Evolutionary conservation across 2,888 invertebrate species (phyloP).

Genomic region (Cylloceria caligata): DNA sequence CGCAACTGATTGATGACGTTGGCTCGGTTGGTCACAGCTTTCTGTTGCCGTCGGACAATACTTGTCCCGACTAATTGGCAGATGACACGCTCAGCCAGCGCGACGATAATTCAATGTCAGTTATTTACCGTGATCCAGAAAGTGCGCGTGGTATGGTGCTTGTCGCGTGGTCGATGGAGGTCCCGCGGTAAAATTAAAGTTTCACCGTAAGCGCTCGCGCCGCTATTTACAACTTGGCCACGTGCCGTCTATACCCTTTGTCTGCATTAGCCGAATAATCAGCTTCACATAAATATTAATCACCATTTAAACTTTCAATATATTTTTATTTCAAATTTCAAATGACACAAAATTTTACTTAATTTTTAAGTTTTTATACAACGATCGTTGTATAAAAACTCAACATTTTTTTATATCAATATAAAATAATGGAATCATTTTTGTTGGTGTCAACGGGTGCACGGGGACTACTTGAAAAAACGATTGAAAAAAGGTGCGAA

Average conservation of each 20-base stretch:
- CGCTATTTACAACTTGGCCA: conserved; percentile 1
- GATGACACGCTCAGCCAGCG: conserved; percentile 78
- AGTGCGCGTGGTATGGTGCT: conserved; percentile 13
- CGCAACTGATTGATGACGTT: conserved; percentile 22
- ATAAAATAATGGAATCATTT: no score
- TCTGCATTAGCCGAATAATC: conserved; percentile 59
- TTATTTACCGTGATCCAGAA: conserved; percentile 70
- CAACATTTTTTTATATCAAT: no score
- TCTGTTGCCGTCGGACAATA: conserved; percentile 70
- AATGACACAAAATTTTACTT: background rate
- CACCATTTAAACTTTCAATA: conserved; percentile 65
- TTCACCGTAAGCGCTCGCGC: conserved; percentile 72
- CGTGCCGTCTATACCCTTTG: conserved; percentile 42
- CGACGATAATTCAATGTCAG: conserved; percentile 79
- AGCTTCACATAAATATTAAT: conserved; percentile 67
- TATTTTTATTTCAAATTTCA: conserved; percentile 2
- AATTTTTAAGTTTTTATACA: background rate
- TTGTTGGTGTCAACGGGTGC: background rate
- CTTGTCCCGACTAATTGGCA: conserved; percentile 78
- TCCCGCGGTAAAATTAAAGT: conserved; percentile 75
- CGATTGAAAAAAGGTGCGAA: conserved; percentile 31
- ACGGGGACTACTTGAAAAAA: background rate
- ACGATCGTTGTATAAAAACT: no score
- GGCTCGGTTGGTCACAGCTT: background rate
- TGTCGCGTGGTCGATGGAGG: conserved; percentile 17